Conservation (phyloP, 1,140 invertebrate genomes). For the Lordiphosa stackelbergi region DNA sequence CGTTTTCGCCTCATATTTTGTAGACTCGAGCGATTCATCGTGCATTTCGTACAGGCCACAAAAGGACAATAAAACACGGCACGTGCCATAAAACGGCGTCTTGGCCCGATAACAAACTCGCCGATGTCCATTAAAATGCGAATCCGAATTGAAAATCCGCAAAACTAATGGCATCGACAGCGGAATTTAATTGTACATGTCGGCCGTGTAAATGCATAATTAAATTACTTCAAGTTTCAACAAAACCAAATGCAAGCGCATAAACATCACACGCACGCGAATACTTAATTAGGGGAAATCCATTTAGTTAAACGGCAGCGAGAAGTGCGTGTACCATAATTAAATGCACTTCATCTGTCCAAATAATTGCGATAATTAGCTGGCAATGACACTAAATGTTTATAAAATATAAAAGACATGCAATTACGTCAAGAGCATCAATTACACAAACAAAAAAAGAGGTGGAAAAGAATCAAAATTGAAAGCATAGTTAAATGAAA, state of each 20-base stretch:
- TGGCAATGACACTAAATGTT: constrained; percentile 45
- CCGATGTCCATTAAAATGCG: constrained; percentile 55
- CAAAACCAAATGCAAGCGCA: constrained; percentile 28
- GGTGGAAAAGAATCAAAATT: not conserved
- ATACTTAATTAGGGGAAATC: constrained; percentile 49
- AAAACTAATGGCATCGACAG: constrained; percentile 30
- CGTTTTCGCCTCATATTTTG: constrained; percentile 63
- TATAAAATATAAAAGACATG: constrained; percentile 16
- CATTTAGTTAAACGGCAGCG: constrained; percentile 43
- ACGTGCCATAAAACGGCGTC: constrained; percentile 55
- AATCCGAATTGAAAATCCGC: constrained; percentile 53
- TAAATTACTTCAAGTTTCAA: constrained; percentile 63
- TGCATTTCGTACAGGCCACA: constrained; percentile 36
- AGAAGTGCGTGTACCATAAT: constrained; percentile 43
- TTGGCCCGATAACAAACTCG: constrained; percentile 41
- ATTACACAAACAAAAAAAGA: not conserved
- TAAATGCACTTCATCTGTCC: constrained; percentile 36
- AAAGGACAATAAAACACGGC: constrained; percentile 51
- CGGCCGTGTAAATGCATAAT: constrained; percentile 60
- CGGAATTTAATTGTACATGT: constrained; percentile 58
- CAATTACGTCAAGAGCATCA: constrained; percentile 26
- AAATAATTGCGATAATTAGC: constrained; percentile 54
- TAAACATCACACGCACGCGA: constrained; percentile 20
- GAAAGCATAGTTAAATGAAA: not conserved
- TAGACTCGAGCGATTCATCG: constrained; percentile 54